Conservation (phyloP, 2,797 vertebrate species). For the Sciurus carolinensis region DNA sequence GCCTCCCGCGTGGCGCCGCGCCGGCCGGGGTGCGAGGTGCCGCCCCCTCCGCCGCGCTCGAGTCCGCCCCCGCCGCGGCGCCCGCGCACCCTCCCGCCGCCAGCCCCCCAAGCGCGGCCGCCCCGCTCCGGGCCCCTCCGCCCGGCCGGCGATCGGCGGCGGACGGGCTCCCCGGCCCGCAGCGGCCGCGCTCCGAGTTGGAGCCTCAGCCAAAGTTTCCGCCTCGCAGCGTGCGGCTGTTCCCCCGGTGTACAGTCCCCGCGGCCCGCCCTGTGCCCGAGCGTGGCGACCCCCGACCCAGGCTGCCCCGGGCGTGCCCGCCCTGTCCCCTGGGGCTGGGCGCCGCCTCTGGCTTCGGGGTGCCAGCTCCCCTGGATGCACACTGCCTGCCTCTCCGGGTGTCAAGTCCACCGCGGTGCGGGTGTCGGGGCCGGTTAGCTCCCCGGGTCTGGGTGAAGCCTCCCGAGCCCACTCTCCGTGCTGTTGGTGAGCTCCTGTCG, state of each 20-base stretch:
- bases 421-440: neutral
- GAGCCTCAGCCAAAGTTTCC: slow-evolving; percentile 51
- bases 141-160: too few species aligned
- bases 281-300: neutral
- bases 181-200: slow-evolving; percentile 11
- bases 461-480: accelerated
- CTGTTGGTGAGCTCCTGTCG: neutral
- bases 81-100: neutral
- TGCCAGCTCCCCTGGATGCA: neutral
- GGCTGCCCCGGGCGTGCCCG: neutral
- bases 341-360: neutral
- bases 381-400: neutral
- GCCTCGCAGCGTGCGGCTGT: neutral
- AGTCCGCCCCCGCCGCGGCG: neutral
- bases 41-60: slow-evolving; percentile 9
- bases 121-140: neutral
- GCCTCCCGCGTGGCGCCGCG: slow-evolving; percentile 15
- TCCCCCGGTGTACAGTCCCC: neutral
- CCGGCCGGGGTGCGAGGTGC: neutral
- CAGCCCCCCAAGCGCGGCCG: neutral
- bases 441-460: neutral
- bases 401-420: neutral
- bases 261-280: neutral
- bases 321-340: neutral
- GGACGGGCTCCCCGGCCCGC: too few species aligned